Conservation (phyloP, 1,140 invertebrate genomes). For the Macrobrachium nipponense region DNA sequence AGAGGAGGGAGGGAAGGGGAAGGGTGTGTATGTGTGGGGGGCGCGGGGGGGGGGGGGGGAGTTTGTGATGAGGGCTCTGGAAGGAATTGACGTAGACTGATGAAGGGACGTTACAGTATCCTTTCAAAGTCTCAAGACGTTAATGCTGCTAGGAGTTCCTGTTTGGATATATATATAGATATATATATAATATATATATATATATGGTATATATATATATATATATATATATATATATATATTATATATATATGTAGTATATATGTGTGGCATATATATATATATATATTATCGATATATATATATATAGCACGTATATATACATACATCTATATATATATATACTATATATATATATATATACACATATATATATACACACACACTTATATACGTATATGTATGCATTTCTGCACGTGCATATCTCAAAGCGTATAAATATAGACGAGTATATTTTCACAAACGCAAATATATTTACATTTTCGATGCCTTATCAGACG, state of each 20-base stretch:
- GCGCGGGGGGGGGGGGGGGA: too few relatives aligned
- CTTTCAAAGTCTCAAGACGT: too few relatives aligned
- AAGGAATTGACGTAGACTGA: too few relatives aligned
- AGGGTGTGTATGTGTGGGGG: too few relatives aligned
- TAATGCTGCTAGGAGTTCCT: too few relatives aligned
- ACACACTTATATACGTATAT: neutral
- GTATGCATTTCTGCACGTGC: neutral
- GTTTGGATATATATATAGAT: neutral
- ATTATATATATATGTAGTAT: conserved; percentile 17
- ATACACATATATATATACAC: conserved; percentile 5
- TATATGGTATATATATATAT: neutral
- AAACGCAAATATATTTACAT: neutral
- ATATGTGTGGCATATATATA: too few relatives aligned
- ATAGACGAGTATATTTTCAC: neutral
- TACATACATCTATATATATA: neutral
- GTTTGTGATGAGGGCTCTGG: too few relatives aligned
- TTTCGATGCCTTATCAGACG: too few relatives aligned
- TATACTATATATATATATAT: conserved; percentile 12
- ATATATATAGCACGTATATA: conserved; percentile 11
- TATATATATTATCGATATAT: neutral
- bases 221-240: conserved; percentile 5
- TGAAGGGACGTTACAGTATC: too few relatives aligned
- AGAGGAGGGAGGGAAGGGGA: too few relatives aligned
- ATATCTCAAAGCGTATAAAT: neutral
- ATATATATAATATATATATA: conserved; percentile 14